Percentiles rank a stretch among this genome's conserved stretches.
Evolutionary conservation across 2,797 vertebrate genomes (phyloP).

Genomic region (Alectoris magna): DNA sequence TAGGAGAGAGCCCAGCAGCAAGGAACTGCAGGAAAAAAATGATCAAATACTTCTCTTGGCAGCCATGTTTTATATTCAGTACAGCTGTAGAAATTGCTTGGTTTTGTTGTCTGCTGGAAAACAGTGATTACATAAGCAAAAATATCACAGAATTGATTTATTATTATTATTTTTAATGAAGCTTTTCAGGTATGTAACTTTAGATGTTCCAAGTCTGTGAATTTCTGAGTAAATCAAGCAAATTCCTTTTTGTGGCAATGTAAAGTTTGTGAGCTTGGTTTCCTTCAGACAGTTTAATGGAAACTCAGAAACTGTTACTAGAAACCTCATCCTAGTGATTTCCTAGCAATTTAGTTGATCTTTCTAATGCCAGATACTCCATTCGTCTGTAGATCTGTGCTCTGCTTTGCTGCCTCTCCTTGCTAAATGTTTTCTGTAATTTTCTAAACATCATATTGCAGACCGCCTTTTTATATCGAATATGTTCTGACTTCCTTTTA

Average conservation of each 20-base stretch:
- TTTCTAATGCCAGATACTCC: neutral
- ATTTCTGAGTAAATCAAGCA: neutral
- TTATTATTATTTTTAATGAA: too few species aligned
- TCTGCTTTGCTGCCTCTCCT: neutral
- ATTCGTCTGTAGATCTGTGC: neutral
- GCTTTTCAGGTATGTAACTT: neutral
- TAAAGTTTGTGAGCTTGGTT: neutral
- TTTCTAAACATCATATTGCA: neutral
- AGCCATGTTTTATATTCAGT: neutral
- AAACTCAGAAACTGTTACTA: neutral
- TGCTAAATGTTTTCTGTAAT: neutral
- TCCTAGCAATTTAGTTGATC: neutral
- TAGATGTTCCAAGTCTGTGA: neutral
- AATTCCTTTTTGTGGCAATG: neutral
- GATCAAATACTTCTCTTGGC: neutral
- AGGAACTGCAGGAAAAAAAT: neutral
- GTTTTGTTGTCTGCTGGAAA: neutral
- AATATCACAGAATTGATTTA: neutral
- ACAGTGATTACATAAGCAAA: neutral
- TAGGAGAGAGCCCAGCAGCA: neutral
- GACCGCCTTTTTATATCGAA: neutral
- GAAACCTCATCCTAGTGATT: neutral
- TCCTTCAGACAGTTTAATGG: neutral
- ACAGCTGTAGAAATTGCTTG: neutral
- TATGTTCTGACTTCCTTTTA: conserved; percentile 64